Evolutionary conservation across 1,140 invertebrate species (phyloP), one percentile per base, ranked within the genome.

Genomic region (Onthophagus taurus): DNA sequence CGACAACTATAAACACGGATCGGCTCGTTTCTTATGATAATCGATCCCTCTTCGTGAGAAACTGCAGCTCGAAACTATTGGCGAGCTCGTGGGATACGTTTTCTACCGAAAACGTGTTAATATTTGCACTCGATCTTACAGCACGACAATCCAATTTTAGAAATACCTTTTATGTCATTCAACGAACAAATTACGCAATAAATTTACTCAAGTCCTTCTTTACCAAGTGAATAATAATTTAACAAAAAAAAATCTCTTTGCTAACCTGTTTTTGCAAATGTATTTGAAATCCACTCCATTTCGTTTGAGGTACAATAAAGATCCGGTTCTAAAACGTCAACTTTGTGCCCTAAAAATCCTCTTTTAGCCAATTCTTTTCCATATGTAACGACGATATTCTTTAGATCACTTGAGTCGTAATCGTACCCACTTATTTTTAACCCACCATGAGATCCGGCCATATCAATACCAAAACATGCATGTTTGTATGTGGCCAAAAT

Each of bases 321-420:
- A 62, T 93, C 89, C 9, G 89, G 89, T 2, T 89, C 89, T 2
- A 87, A 83, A 1, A 90, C 83, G 70, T 90, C 85, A 49, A 85
- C 74, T 19, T 77, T 81, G 7, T 84, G 82, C 12, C 26, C 86
- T 52, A 91, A 83, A 63, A 90, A 90, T 38, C 85, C 84, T 50
- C 89, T 89, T 66, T 89, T 90, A 0, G 84, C 76, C 20, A 94
- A 66, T 58, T 91, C 85, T 34, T 88, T 71, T 1, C 85, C 79
- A 55, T 89, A 88, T 37, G 86, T 69, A 16, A 89, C 64, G 0
- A 89, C 89, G 41, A 94, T 91, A 50, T 82, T 82, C 65, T 92
- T 85, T 38, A 94, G 65, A 63, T 93, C 88, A 36, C 71, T 66
- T 4, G 77, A 75, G 1, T 78, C 77, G 59, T 86, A 93, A 5